Percentiles rank a stretch among this genome's conserved stretches.
Conservation (phyloP, 2,113 vertebrate genomes). For the Paramormyrops kingsleyae region DNA sequence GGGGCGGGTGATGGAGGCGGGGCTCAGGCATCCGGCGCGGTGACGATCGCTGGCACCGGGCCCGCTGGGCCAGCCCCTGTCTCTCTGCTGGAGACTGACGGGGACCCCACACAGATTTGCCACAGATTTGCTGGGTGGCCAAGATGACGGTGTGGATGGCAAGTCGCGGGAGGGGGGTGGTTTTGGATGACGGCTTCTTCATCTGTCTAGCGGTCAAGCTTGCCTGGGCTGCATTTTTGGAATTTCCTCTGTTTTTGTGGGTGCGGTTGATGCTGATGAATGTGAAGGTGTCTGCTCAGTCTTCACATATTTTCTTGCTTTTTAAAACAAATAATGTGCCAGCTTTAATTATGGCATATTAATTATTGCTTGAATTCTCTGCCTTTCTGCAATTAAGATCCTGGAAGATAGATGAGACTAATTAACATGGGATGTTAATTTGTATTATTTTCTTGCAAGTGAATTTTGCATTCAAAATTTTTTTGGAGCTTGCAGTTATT, state of each 20-base stretch:
- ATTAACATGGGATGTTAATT: neutral
- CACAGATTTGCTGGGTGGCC: neutral
- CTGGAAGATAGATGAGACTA: neutral
- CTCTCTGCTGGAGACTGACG: neutral
- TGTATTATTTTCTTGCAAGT: neutral
- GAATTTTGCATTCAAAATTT: neutral
- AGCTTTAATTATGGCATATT: neutral
- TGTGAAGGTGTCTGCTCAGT: neutral
- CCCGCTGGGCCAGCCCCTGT: neutral
- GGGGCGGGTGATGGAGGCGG: neutral
- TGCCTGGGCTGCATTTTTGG: neutral
- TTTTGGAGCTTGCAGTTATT: neutral
- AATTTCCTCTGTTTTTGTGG: neutral
- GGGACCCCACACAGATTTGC: neutral
- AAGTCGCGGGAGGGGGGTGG: neutral
- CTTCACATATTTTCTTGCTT: neutral
- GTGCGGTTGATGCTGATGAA: neutral
- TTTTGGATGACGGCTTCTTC: neutral
- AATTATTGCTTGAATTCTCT: neutral
- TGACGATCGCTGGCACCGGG: neutral
- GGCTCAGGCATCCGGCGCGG: neutral
- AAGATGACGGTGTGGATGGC: neutral
- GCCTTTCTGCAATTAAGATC: slow-evolving; percentile 2
- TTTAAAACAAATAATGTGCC: neutral
- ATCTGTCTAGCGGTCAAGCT: neutral